These are phyloP conservation scores for Mythimna lalbum DNA, from an alignment of 2,888 invertebrate genomes.

Conservation along the genomic window DNA sequence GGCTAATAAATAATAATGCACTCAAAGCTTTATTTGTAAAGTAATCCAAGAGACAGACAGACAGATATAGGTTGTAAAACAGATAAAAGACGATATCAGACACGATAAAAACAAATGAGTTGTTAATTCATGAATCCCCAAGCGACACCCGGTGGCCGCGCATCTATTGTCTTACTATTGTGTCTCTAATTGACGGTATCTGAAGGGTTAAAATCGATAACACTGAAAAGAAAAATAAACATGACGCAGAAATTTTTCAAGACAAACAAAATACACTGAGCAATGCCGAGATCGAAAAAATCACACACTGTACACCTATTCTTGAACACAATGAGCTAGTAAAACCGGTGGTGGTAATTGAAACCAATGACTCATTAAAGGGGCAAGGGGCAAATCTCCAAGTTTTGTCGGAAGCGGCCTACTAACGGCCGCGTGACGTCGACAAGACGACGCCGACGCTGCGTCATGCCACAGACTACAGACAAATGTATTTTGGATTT, in stretches of 20 bases:
- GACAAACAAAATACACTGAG: neutral
- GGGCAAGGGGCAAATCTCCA: constrained; percentile 64
- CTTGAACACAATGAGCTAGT: constrained; percentile 46
- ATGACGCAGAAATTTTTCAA: neutral
- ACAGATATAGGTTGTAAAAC: neutral
- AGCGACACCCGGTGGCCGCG: no score
- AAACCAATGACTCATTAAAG: constrained; percentile 63
- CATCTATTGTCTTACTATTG: no score
- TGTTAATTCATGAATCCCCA: no score
- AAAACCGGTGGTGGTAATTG: constrained; percentile 54
- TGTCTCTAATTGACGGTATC: no score
- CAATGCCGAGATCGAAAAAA: constrained; percentile 28
- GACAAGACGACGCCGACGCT: constrained; percentile 60
- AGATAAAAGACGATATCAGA: neutral
- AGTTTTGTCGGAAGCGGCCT: constrained; percentile 69
- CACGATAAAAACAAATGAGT: neutral
- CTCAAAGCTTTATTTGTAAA: constrained; percentile 23
- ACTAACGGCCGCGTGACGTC: constrained; percentile 61
- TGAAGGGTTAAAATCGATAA: neutral
- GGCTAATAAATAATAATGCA: constrained; percentile 17
- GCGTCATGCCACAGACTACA: constrained; percentile 55
- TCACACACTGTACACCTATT: constrained; percentile 35
- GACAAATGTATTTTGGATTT: constrained; percentile 37
- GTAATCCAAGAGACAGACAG: neutral
- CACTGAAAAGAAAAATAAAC: neutral